Conservation (phyloP, 2,797 vertebrate genomes). For the Oreonectes daqikongensis region DNA sequence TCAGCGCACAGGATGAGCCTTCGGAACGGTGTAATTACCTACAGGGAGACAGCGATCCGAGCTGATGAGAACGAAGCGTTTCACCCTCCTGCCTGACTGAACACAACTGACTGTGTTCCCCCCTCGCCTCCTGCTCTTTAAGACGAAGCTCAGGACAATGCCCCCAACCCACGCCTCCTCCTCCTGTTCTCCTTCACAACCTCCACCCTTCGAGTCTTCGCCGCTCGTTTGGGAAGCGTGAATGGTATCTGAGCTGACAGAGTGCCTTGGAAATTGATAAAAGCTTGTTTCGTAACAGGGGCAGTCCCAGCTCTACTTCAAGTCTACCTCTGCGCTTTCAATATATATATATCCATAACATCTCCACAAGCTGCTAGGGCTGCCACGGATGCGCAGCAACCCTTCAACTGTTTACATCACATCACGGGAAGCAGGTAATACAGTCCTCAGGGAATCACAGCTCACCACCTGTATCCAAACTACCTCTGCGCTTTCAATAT, state of each 20-base stretch:
- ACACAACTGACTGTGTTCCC: conserved; percentile 51
- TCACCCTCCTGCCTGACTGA: conserved; percentile 57
- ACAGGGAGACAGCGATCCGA: conserved; percentile 54
- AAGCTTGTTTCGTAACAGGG: conserved; percentile 61
- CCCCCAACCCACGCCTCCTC: conserved; percentile 41
- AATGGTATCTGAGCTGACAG: conserved; percentile 73
- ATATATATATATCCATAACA: conserved; percentile 62
- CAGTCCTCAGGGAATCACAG: background rate
- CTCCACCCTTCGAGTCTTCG: conserved; percentile 51
- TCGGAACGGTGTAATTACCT: conserved; percentile 91
- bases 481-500: conserved; percentile 67
- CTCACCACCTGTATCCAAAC: no score
- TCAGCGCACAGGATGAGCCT: conserved; percentile 88
- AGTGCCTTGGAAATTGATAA: conserved; percentile 67
- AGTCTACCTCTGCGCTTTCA: conserved; percentile 66
- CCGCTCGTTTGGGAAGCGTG: conserved; percentile 57
- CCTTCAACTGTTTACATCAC: background rate
- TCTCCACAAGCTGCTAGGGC: background rate
- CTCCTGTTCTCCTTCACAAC: conserved; percentile 42
- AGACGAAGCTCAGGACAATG: conserved; percentile 62
- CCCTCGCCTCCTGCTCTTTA: conserved; percentile 59
- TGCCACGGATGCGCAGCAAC: background rate
- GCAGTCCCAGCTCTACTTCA: conserved; percentile 19
- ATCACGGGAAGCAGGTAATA: conserved; percentile 6
- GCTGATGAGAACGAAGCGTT: conserved; percentile 45